A percentile compares a stretch with the other conserved stretches of the same genome.
phyloP scores from a whole-genome alignment of 2,888 invertebrate genomes.

The Chymomyza fuscimana region DNA sequence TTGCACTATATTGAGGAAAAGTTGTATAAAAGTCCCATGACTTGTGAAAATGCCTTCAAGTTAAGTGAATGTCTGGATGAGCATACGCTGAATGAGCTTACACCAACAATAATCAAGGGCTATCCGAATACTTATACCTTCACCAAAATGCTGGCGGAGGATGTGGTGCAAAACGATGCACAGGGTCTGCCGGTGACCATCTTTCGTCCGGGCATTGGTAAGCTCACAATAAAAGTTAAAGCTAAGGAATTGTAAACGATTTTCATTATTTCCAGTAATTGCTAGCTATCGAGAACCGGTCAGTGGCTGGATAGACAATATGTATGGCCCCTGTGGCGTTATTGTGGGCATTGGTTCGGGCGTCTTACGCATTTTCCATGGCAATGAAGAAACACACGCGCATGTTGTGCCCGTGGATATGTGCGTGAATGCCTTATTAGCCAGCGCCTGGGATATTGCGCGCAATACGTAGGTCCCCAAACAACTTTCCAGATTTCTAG shows the following conservation, averaged over 20 bases:
- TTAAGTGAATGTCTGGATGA: constrained; percentile 79
- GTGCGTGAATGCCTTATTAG: constrained; percentile 80
- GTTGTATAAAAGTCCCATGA: constrained; percentile 77
- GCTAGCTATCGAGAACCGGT: constrained; percentile 81
- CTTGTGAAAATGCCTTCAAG: constrained; percentile 78
- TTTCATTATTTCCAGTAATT: constrained; percentile 76
- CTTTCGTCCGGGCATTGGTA: constrained; percentile 86
- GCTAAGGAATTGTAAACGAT: neutral
- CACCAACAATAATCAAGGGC: constrained; percentile 75
- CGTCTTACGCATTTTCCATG: constrained; percentile 81
- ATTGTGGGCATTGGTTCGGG: constrained; percentile 83
- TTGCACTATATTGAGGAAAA: constrained; percentile 79
- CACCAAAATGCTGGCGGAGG: constrained; percentile 88
- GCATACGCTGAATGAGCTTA: constrained; percentile 77
- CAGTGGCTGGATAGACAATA: constrained; percentile 87
- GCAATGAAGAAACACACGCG: constrained; percentile 77
- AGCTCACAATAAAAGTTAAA: constrained; percentile 2
- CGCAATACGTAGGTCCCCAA: constrained; percentile 72
- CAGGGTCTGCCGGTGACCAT: constrained; percentile 84
- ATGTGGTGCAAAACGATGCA: constrained; percentile 82
- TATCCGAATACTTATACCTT: constrained; percentile 87
- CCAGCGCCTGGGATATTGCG: constrained; percentile 81
- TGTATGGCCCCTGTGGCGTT: constrained; percentile 83
- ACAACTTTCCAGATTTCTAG: neutral
- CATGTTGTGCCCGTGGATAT: constrained; percentile 81